These are phyloP conservation scores for Bufo bufo DNA, from an alignment of 2,113 vertebrate species.

Conservation along the genomic window DNA sequence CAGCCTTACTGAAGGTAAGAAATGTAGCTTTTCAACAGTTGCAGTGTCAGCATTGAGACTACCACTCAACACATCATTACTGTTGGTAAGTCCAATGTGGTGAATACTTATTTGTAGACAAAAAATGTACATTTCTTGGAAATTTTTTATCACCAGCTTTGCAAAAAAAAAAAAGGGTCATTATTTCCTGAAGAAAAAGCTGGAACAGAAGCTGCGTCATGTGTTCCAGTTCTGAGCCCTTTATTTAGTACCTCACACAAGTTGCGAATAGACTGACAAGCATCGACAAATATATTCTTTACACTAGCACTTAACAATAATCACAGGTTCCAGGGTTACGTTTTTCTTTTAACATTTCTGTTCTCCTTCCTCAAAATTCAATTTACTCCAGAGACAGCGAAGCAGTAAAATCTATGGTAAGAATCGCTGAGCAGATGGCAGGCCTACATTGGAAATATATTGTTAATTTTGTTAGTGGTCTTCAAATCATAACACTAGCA, in stretches of 20 bases:
- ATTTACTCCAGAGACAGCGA: slow-evolving; percentile 48
- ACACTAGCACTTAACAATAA: slow-evolving; percentile 28
- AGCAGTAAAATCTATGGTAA: slow-evolving; percentile 42
- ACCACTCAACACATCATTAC: no score
- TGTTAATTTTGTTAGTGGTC: slow-evolving; percentile 53
- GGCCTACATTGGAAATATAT: slow-evolving; percentile 50
- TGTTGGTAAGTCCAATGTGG: no score
- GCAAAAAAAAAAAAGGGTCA: no score
- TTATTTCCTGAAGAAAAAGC: background rate
- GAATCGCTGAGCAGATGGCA: slow-evolving; percentile 48
- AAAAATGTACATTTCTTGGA: background rate
- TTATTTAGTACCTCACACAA: slow-evolving; percentile 1
- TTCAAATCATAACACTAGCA: slow-evolving; percentile 48
- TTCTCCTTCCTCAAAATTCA: slow-evolving; percentile 33
- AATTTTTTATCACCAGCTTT: background rate
- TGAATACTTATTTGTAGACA: no score
- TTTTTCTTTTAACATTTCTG: slow-evolving; percentile 25
- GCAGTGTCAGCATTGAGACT: background rate
- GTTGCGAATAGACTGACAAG: slow-evolving; percentile 35
- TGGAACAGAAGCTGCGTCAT: background rate
- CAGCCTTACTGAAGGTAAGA: background rate
- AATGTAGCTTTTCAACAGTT: background rate
- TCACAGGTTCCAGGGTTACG: slow-evolving; percentile 14
- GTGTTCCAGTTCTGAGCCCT: background rate
- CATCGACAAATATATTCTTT: slow-evolving; percentile 30